Percentiles rank a stretch among this genome's conserved stretches.
Evolutionary conservation across 2,888 invertebrate genomes (phyloP).

Genomic region (Limnephilus rhombicus): DNA sequence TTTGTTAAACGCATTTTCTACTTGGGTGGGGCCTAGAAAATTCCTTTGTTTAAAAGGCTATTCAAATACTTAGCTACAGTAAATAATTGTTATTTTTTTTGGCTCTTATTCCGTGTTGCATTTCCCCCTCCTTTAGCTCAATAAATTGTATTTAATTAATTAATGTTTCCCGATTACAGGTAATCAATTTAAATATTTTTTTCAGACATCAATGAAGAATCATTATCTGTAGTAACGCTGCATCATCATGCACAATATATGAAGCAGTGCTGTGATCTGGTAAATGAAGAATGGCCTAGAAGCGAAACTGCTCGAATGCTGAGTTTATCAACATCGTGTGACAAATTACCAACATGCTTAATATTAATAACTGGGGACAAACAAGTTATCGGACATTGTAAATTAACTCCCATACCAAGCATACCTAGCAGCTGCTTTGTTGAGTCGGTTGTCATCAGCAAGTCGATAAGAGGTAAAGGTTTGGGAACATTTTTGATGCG

Average conservation of each 20-base stretch:
- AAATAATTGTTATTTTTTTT: no score
- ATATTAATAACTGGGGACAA: constrained; percentile 79
- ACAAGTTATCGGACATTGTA: constrained; percentile 87
- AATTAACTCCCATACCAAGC: constrained; percentile 85
- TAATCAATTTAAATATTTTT: not conserved
- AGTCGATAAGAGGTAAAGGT: constrained; percentile 84
- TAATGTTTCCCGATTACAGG: not conserved
- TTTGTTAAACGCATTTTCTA: no score
- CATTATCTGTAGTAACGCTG: constrained; percentile 79
- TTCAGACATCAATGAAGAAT: constrained; percentile 57
- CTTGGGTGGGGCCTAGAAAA: no score
- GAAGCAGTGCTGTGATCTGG: constrained; percentile 84
- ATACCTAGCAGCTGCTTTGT: constrained; percentile 86
- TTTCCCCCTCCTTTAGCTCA: not conserved
- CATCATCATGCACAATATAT: constrained; percentile 86
- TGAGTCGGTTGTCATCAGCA: constrained; percentile 89
- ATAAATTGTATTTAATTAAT: not conserved
- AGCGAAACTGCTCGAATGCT: constrained; percentile 88
- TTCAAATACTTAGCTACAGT: no score
- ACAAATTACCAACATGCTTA: constrained; percentile 84
- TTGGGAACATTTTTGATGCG: constrained; percentile 87
- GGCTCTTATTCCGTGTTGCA: no score
- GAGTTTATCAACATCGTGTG: constrained; percentile 85
- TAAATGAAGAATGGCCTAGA: constrained; percentile 93
- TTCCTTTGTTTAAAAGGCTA: no score